Percentiles rank a stretch among this genome's conserved stretches.
Evolutionary conservation across 2,888 invertebrate species (phyloP).

Genomic region (Synanthedon vespiformis): DNA sequence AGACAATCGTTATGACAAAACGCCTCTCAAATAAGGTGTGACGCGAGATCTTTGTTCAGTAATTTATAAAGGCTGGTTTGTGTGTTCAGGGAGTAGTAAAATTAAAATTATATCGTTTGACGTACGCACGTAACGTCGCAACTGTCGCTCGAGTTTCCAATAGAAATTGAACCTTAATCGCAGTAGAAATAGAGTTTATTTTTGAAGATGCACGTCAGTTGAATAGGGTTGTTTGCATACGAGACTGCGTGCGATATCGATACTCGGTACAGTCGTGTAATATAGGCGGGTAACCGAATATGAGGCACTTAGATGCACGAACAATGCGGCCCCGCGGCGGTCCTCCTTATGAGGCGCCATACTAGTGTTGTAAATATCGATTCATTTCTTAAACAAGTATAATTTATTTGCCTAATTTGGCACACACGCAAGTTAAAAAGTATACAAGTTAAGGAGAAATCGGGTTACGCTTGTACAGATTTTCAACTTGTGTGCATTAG

Average conservation of each 20-base stretch:
- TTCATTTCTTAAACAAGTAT: background rate
- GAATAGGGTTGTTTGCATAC: slow-evolving; percentile 25
- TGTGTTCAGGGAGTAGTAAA: slow-evolving; percentile 59
- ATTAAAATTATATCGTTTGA: slow-evolving; percentile 46
- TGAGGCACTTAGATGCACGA: slow-evolving; percentile 61
- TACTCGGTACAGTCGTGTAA: slow-evolving; percentile 50
- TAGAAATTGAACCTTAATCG: slow-evolving; percentile 15
- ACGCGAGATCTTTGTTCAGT: slow-evolving; percentile 52
- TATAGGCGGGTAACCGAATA: slow-evolving; percentile 63
- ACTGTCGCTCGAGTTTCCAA: background rate
- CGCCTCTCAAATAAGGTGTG: slow-evolving; percentile 54
- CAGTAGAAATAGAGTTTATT: slow-evolving; percentile 9
- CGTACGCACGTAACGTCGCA: slow-evolving; percentile 12
- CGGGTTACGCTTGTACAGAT: too few species aligned
- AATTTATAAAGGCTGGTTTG: slow-evolving; percentile 52
- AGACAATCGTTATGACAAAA: slow-evolving; percentile 49
- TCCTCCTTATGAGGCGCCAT: slow-evolving; percentile 51
- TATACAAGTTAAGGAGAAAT: too few species aligned
- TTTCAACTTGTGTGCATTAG: too few species aligned
- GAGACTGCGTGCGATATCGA: slow-evolving; percentile 35
- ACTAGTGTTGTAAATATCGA: slow-evolving; percentile 22
- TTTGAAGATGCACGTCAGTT: slow-evolving; percentile 6
- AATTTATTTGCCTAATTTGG: too few species aligned
- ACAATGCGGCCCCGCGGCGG: slow-evolving; percentile 60
- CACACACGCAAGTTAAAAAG: too few species aligned